Base-by-base conservation (phyloP, 2,797 vertebrate genomes). In the Sebastolobus alascanus region DNA sequence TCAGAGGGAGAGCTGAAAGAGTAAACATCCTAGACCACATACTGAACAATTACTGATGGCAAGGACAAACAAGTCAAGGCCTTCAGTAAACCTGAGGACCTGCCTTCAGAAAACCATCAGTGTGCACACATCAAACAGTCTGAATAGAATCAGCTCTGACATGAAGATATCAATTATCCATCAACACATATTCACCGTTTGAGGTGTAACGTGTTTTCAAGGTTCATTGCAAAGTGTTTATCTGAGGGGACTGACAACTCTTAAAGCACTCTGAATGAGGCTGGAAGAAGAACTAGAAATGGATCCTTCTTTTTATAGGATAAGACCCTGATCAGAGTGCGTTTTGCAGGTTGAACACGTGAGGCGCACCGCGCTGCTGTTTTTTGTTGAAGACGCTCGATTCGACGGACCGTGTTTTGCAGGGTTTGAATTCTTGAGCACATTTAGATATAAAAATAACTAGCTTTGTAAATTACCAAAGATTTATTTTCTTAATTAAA, bases 301-400 rank as follows among this genome's bases (percentile, higher is more conserved):
- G 14, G 8, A 31, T 31, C 4, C 8, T 16, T 18, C 0, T 14
- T 20, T 18, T 10, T 14, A n/a, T 3, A 14, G 8, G 6, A 13
- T 58, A n/a, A 54, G 50, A n/a, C 50, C 50, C 20, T 54, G 50
- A 54, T 20, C 20, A 52, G 20, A 52, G 50, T 18, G 8, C 20
- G 2, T 52, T 52, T 54, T n/a, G 14, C 20, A 54, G 50, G 20
- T 0, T 54, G 50, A 54, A 54, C n/a, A 54, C 14, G 0, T 5
- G 50, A 10, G 0, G 50, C 9, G 6, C 20, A 22, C 9, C 8
- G 0, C 2, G 0, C 50, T 54, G 50, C 20, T 7, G 18, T n/a
- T 54, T 54, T 54, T n/a, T 54, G 20, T 54, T 0, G 1, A 22
- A 54, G 20, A 54, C 20, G 50, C 20, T 54, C 0, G 20, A 54